Conservation (phyloP, 2,113 vertebrate genomes). For the Neolamprologus variostigma region DNA sequence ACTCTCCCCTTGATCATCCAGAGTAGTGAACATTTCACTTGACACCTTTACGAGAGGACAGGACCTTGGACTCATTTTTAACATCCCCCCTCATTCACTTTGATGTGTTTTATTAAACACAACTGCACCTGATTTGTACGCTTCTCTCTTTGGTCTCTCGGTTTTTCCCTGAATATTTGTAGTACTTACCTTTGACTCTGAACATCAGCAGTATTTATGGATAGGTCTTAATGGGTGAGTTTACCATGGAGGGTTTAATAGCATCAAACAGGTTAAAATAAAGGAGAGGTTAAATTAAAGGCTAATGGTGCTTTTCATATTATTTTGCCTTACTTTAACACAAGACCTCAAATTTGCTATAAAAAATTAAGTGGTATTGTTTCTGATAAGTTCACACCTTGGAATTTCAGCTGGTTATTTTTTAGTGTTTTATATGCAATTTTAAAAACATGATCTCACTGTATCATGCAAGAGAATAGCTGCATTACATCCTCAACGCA, state of each 20-base stretch:
- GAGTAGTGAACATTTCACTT: conserved; percentile 58
- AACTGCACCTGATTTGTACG: conserved; percentile 57
- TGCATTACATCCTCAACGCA: neutral
- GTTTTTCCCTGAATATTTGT: conserved; percentile 9
- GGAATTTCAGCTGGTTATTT: neutral
- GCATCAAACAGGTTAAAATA: neutral
- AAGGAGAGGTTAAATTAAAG: neutral
- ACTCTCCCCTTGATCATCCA: conserved; percentile 61
- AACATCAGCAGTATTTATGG: conserved; percentile 33
- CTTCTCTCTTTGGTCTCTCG: conserved; percentile 18
- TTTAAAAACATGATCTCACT: neutral
- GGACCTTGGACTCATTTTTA: conserved; percentile 52
- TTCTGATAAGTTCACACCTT: neutral
- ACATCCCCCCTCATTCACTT: conserved; percentile 39
- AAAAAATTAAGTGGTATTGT: neutral
- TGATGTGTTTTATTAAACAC: conserved; percentile 67
- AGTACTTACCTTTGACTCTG: conserved; percentile 1
- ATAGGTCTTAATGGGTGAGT: conserved; percentile 14
- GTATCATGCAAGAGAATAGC: neutral
- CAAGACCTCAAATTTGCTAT: neutral
- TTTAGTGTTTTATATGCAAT: neutral
- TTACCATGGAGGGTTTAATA: neutral
- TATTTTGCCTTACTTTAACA: neutral
- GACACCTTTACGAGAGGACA: conserved; percentile 72
- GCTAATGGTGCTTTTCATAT: neutral